Evolutionary conservation across 1,140 invertebrate genomes (phyloP), one percentile per base, ranked within the genome.

Genomic region (Chelonus insularis): DNA sequence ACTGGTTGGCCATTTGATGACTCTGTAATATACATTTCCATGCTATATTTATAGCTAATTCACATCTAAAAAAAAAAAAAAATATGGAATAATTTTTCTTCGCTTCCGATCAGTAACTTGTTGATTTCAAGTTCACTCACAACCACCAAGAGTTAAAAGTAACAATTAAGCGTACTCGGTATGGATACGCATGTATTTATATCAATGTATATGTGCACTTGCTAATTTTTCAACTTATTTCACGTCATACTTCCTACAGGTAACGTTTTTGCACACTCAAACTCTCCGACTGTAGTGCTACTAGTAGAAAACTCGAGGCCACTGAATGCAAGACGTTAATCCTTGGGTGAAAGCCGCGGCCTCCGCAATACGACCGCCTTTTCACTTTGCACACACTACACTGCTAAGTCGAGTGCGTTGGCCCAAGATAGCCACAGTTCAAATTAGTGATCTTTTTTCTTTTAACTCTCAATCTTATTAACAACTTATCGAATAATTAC

Each of bases 11-110:
- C 68, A 56, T 67, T 69, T 14, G 62, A 64, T 20, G 69, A 57
- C 58, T 75, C 74, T 50, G 70, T 75, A 37, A 81, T 80, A 55
- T 72, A 79, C 75, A 81, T 78, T 45, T 67, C 73, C 66, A 71
- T 67, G 77, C 78, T 78, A 79, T 80, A 45, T 62, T 75, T 32
- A 4, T n/a, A 8, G n/a, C 16, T 23, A 43, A 57, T n/a, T 1
- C 9, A 14, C 25, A 29, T 29, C 7, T 3, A 29, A 29, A 29
- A n/a, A n/a, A n/a, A n/a, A n/a, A n/a, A n/a, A n/a, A n/a, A n/a
- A n/a, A n/a, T n/a, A n/a, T n/a, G n/a, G n/a, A n/a, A n/a, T n/a
- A n/a, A 29, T 29, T 29, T 29, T 29, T 29, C 7, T 29, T 29
- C 25, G 1, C 36, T 18, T 5, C 11, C 55, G 4, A 7, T 25